These are phyloP conservation scores for Sciaenops ocellatus DNA, from an alignment of 2,797 vertebrate species.

Conservation along the genomic window DNA sequence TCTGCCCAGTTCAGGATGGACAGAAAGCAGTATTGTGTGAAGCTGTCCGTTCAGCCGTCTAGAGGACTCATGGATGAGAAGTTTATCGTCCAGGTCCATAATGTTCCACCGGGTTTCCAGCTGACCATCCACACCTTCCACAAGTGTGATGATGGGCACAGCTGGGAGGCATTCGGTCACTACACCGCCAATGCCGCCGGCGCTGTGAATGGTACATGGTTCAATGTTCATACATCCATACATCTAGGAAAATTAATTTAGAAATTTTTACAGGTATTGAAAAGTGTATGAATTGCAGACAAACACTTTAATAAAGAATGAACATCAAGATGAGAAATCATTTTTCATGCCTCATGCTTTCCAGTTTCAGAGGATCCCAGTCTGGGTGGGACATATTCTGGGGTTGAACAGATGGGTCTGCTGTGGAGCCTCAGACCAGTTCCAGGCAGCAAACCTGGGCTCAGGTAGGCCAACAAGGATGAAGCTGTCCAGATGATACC, in stretches of 20 bases:
- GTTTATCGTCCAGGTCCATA: conserved; percentile 68
- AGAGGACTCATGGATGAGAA: conserved; percentile 80
- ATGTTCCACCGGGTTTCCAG: conserved; percentile 42
- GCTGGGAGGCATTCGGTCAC: conserved; percentile 82
- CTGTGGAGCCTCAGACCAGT: conserved; percentile 84
- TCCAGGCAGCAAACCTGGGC: conserved; percentile 78
- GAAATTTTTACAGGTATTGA: neutral
- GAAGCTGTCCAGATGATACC: neutral
- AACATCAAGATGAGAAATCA: neutral
- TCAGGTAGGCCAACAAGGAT: conserved; percentile 63
- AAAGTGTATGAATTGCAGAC: neutral
- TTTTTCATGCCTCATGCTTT: neutral
- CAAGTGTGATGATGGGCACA: conserved; percentile 74
- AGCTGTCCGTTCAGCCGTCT: conserved; percentile 73
- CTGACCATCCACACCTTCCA: conserved; percentile 74
- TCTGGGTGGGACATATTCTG: conserved; percentile 81
- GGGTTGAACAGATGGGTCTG: conserved; percentile 83
- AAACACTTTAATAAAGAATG: neutral
- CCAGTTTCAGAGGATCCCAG: conserved; percentile 79
- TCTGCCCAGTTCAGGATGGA: conserved; percentile 47
- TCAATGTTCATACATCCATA: neutral
- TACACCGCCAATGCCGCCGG: conserved; percentile 73
- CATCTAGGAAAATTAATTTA: neutral
- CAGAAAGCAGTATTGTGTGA: conserved; percentile 27
- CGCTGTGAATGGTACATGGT: conserved; percentile 65